Percentiles rank a stretch among this genome's conserved stretches.
phyloP scores from a whole-genome alignment of 2,888 invertebrate genomes.

The Stenchaetothrips biformis region DNA sequence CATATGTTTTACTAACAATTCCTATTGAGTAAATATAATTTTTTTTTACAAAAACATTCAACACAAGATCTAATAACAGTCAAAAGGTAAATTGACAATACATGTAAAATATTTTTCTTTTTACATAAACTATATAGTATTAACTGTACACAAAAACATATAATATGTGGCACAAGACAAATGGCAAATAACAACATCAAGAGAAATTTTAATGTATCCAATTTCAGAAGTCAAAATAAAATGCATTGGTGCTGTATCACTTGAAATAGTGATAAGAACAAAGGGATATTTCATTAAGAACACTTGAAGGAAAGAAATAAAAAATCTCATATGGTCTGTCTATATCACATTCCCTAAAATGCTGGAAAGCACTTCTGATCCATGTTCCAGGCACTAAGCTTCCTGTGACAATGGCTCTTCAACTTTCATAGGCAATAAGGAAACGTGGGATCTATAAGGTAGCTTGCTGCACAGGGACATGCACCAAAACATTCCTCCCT shows the following conservation, averaged over 20 bases:
- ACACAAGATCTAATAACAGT: slow-evolving; percentile 23
- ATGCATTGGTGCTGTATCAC: not conserved
- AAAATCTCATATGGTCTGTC: slow-evolving; percentile 10
- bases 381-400: too few relatives aligned
- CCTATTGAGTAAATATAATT: slow-evolving; percentile 4
- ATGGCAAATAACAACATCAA: slow-evolving; percentile 6
- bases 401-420: too few relatives aligned
- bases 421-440: too few relatives aligned
- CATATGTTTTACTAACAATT: slow-evolving; percentile 13
- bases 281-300: not conserved
- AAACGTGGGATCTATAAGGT: too few relatives aligned
- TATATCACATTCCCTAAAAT: slow-evolving; percentile 6
- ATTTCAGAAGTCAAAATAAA: not conserved
- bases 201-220: not conserved
- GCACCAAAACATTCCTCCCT: too few relatives aligned
- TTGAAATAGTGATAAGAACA: not conserved
- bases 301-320: not conserved
- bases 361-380: not conserved
- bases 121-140: slow-evolving; percentile 24
- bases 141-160: slow-evolving; percentile 21
- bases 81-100: slow-evolving; percentile 10
- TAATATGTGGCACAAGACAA: slow-evolving; percentile 14
- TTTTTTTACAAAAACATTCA: slow-evolving; percentile 22
- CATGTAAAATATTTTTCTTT: slow-evolving; percentile 7
- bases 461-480: too few relatives aligned